Percentiles rank a stretch among this genome's conserved stretches.
phyloP scores from a whole-genome alignment of 2,113 vertebrate genomes.

The Pollachius pollachius region DNA sequence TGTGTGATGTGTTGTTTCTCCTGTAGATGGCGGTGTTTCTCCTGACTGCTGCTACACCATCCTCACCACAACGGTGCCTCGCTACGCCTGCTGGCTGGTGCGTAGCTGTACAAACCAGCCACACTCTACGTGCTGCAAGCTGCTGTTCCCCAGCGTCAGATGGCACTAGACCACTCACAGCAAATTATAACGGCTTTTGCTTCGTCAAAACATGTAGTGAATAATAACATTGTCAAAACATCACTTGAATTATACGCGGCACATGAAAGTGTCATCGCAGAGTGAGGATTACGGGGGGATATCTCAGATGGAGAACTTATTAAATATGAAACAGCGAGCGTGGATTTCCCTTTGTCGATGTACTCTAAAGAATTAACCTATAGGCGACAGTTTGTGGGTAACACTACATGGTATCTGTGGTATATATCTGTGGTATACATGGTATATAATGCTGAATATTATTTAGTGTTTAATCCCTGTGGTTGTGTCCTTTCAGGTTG shows the following conservation, averaged over 20 bases:
- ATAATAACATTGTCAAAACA: no score
- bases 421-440: no score
- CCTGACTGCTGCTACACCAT: constrained; percentile 84
- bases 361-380: no score
- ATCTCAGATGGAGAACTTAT: no score
- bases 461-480: neutral
- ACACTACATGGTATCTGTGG: no score
- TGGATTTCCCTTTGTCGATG: no score
- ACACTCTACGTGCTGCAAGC: neutral
- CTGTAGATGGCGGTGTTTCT: constrained; percentile 86
- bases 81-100: constrained; percentile 89
- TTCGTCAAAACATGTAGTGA: neutral
- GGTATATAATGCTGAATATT: no score
- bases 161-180: neutral
- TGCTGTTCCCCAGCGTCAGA: neutral
- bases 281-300: no score
- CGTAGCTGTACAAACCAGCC: constrained; percentile 30
- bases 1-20: constrained; percentile 32
- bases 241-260: no score
- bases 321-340: no score
- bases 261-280: no score
- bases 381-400: no score
- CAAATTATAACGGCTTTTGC: neutral
- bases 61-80: constrained; percentile 83
- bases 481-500: constrained; percentile 73